Base-by-base conservation (phyloP, 2,888 invertebrate genomes). In the Flexamia atlantica region DNA sequence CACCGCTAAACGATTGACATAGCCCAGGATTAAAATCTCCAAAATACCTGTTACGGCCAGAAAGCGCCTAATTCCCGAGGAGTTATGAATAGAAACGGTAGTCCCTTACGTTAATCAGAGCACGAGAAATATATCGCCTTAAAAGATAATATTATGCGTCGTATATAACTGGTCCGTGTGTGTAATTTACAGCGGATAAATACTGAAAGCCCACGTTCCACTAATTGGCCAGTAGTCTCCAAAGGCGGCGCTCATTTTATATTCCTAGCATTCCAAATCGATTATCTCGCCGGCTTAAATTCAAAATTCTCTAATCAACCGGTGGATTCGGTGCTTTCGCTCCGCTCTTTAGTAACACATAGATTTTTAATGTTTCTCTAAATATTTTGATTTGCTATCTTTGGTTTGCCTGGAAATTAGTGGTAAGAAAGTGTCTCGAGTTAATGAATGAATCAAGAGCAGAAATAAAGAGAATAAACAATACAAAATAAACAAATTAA, bases 131-230 rank as follows among this genome's bases (percentile, higher is more conserved):
- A 64, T 64, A 64, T 64, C 64, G 64, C 64, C 64, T 64, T 64
- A 64, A 64, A 64, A 64, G 64, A 64, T 64, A 64, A 64, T 64
- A 64, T 64, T 64, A 64, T 64, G 64, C 64, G n/a, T 64, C 64
- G 14, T 64, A 64, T 64, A 64, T 64, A 64, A 64, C 64, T 30
- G 64, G 28, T 28, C 28, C 14, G 28, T 64, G 57, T 57, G 64
- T 64, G 64, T 64, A 64, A 64, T 64, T 64, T 64, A 64, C 64
- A 28, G 28, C 64, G 30, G 28, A 64, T 64, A 64, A 64, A 64
- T 64, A 64, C 28, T 64, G 64, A 30, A 64, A 64, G 64, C 64
- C 64, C 64, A 64, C 64, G 64, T 64, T 64, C 64, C 23, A 64
- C 64, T 64, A 64, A 64, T 64, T 64, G 64, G 64, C 1, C 28